Percentiles rank a stretch among this genome's conserved stretches.
Conservation (phyloP, 2,797 vertebrate species). For the Sarcoramphus papa region DNA sequence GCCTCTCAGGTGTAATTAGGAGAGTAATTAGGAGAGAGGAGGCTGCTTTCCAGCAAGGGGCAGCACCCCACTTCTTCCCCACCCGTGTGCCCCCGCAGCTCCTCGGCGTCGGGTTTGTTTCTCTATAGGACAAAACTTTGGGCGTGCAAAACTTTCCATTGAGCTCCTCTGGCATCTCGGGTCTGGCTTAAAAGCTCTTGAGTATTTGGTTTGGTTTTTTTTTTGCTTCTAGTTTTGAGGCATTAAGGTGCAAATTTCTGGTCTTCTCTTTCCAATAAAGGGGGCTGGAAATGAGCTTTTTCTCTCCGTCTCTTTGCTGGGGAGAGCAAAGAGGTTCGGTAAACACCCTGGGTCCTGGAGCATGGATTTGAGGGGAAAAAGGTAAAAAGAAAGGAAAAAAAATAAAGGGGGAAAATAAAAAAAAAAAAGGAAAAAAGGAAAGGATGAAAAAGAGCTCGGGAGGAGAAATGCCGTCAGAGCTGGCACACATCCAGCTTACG, state of each 20-base stretch:
- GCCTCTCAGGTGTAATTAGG: background rate
- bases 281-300: background rate
- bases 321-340: background rate
- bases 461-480: background rate
- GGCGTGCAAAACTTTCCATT: background rate
- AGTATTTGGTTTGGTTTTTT: background rate
- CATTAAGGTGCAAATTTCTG: background rate
- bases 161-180: background rate
- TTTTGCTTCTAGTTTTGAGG: background rate
- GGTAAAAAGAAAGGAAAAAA: background rate
- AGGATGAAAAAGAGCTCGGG: background rate
- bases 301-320: no score
- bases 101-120: fast-evolving
- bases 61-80: background rate
- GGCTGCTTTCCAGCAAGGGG: background rate
- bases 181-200: background rate
- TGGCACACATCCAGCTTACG: fast-evolving
- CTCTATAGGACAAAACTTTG: background rate
- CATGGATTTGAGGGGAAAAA: background rate
- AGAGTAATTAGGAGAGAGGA: background rate
- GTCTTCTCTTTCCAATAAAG: fast-evolving
- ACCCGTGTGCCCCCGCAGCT: fast-evolving
- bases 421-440: background rate
- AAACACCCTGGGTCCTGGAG: background rate
- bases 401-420: no score